phyloP scores from a whole-genome alignment of 2,888 invertebrate genomes.

The Miltochrista miniata region DNA sequence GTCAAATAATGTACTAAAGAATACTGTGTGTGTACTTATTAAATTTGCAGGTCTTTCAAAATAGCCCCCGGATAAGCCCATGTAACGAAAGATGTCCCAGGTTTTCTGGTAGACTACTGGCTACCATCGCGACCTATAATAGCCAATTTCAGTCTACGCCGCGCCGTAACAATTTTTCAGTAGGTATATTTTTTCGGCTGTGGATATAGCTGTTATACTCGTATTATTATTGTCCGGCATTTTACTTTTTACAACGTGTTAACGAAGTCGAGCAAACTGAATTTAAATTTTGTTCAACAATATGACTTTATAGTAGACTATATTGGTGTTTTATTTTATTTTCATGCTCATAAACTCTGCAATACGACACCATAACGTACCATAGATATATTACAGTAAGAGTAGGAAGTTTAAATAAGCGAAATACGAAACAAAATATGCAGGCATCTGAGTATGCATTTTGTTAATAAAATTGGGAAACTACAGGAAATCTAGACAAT shows the following conservation, averaged over 20 bases:
- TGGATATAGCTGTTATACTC: slow-evolving; percentile 23
- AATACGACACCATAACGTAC: slow-evolving; percentile 2
- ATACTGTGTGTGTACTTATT: slow-evolving; percentile 18
- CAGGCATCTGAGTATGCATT: too few relatives aligned
- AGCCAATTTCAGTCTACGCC: too few relatives aligned
- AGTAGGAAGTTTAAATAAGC: neutral
- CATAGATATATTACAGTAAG: slow-evolving; percentile 2
- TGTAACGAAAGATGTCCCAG: too few relatives aligned
- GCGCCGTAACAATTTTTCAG: too few relatives aligned
- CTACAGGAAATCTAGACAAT: too few relatives aligned
- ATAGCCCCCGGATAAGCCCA: too few relatives aligned
- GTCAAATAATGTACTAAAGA: slow-evolving; percentile 21
- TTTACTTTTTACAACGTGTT: neutral
- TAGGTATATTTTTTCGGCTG: slow-evolving; percentile 27
- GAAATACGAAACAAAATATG: too few relatives aligned
- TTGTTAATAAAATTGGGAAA: too few relatives aligned
- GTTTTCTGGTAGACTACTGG: too few relatives aligned
- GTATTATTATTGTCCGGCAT: neutral
- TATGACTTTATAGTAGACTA: too few relatives aligned
- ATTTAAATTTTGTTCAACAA: too few relatives aligned
- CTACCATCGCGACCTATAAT: too few relatives aligned
- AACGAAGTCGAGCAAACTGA: neutral
- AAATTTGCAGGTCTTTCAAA: slow-evolving; percentile 28
- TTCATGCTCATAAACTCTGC: slow-evolving; percentile 31
- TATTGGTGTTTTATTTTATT: slow-evolving; percentile 18